phyloP scores from a whole-genome alignment of 2,113 vertebrate genomes.

The Scomber colias region DNA sequence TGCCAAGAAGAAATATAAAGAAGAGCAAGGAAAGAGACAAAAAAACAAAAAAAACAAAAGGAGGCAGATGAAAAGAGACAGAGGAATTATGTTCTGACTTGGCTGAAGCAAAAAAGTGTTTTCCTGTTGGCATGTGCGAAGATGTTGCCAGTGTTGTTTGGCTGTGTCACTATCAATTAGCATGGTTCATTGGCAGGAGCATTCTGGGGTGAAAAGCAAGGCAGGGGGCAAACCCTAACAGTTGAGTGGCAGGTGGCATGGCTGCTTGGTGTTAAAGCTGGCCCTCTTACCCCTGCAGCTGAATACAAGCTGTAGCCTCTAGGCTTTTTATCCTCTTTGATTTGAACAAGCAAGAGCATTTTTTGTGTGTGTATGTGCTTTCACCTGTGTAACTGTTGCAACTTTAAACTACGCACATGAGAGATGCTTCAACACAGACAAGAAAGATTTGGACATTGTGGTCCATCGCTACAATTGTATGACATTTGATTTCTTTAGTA shows the following conservation, averaged over 20 bases:
- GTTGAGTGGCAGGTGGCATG: slow-evolving; percentile 77
- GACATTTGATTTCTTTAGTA: neutral
- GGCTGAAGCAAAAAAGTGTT: slow-evolving; percentile 43
- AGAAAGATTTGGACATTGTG: neutral
- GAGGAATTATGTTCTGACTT: slow-evolving; percentile 14
- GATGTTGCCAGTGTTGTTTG: slow-evolving; percentile 64
- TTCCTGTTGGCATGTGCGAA: slow-evolving; percentile 66
- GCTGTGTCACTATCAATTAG: slow-evolving; percentile 71
- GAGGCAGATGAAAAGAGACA: slow-evolving; percentile 24
- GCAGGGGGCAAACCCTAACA: slow-evolving; percentile 66
- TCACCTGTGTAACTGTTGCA: slow-evolving; percentile 9
- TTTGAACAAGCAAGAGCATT: slow-evolving; percentile 28
- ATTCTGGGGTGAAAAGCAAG: slow-evolving; percentile 57
- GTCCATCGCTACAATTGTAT: neutral
- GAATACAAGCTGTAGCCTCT: slow-evolving; percentile 54
- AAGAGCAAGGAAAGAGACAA: slow-evolving; percentile 10
- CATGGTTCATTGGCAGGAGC: slow-evolving; percentile 62
- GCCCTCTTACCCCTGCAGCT: slow-evolving; percentile 47
- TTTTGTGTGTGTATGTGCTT: neutral
- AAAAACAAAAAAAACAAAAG: slow-evolving; percentile 9
- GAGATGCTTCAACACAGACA: neutral
- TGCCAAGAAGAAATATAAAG: neutral
- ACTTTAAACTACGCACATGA: neutral
- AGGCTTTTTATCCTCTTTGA: slow-evolving; percentile 49
- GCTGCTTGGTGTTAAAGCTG: slow-evolving; percentile 64